Evolutionary conservation across 2,888 invertebrate genomes (phyloP).

Genomic region (Yponomeuta malinellus): DNA sequence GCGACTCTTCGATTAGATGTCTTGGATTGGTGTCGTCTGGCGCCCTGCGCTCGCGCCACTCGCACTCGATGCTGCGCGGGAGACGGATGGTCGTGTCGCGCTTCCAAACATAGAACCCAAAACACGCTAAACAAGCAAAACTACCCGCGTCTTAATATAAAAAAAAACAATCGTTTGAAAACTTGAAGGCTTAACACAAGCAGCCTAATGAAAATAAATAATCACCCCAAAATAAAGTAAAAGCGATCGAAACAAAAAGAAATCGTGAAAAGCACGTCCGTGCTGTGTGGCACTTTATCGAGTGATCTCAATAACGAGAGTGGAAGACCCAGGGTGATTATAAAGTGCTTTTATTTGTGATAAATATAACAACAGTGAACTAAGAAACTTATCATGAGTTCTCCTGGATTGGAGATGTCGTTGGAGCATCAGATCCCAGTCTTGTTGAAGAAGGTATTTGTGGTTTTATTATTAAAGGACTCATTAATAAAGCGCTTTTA

Average conservation of each 20-base stretch:
- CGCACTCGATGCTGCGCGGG: constrained; percentile 17
- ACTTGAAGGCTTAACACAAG: neutral
- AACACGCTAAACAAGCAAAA: neutral
- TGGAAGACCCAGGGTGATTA: neutral
- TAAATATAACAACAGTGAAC: neutral
- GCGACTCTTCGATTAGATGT: constrained; percentile 28
- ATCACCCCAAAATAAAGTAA: neutral
- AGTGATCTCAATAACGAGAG: constrained; percentile 33
- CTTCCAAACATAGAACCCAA: neutral
- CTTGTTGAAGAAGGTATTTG: constrained; percentile 60
- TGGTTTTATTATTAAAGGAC: no score
- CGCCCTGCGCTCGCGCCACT: constrained; percentile 49
- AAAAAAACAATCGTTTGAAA: constrained; percentile 20
- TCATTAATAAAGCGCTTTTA: no score
- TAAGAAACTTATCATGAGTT: constrained; percentile 41
- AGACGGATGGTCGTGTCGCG: constrained; percentile 15
- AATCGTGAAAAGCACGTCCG: constrained; percentile 31
- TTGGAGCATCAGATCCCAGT: constrained; percentile 63
- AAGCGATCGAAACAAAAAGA: constrained; percentile 20
- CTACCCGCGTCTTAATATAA: constrained; percentile 14
- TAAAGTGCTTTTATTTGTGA: neutral
- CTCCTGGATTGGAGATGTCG: constrained; percentile 60
- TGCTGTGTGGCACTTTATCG: constrained; percentile 49
- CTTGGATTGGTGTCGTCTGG: constrained; percentile 44
- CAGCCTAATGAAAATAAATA: constrained; percentile 11